Evolutionary conservation across 2,113 vertebrate genomes (phyloP), one percentile per base, ranked within the genome.

Genomic region (Chionodraco myersi): DNA sequence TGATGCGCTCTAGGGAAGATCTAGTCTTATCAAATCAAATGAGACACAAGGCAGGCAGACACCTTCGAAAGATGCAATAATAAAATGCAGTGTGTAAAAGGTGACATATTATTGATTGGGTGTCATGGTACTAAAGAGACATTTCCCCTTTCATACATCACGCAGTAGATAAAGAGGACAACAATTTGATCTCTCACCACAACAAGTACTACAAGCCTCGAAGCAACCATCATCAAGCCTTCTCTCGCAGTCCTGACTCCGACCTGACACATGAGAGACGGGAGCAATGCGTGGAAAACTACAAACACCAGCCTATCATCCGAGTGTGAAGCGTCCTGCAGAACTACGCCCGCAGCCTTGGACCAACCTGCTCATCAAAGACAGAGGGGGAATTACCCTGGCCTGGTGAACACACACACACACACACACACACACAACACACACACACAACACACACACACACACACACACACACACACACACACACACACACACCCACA

Each of bases 301-400:
- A 86, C 88, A 89, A 88, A 90, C 84, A 88, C 75, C 60, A 72
- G 65, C 4, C 6, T 63, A 48, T 60, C 84, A 71, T 65, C 71
- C 81, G 58, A 89, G 85, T 83, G 89, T 89, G 71, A 91, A 89
- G 74, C 79, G 80, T 90, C 77, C 62, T 69, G 70, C 59, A 82
- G 47, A 82, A 59, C 79, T 86, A 73, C 56, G 77, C 82, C 74
- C 11, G 5, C 70, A 81, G 88, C 77, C 67, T 77, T 83, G 74
- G 79, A 89, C 78, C 79, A 89, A 89, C 83, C 86, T 86, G 83
- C 72, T 89, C 83, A 87, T 91, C 80, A 88, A 86, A 89, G 85
- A 78, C 79, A 88, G 47, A 87, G 58, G 66, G 83, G 73, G 68
- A 88, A 83, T 88, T 89, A 89, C 88, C 67, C 83, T n/a, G 60